phyloP scores from a whole-genome alignment of 2,113 vertebrate genomes.

The Montifringilla adamsi region DNA sequence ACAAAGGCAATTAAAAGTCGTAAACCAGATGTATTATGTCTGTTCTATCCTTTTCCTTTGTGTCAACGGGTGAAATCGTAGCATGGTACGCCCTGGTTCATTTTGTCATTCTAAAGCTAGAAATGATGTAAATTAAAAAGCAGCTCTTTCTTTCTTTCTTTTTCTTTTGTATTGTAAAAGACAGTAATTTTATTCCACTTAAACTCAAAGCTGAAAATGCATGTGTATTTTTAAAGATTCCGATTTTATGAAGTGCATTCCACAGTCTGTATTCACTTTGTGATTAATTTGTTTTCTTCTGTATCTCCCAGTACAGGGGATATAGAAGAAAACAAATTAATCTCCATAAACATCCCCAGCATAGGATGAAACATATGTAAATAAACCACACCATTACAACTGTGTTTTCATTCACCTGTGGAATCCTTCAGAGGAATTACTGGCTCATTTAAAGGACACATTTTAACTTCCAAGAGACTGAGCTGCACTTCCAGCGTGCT shows the following conservation, averaged over 20 bases:
- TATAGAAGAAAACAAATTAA: neutral
- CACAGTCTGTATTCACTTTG: neutral
- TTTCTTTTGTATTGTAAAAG: neutral
- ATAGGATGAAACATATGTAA: neutral
- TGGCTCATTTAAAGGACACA: neutral
- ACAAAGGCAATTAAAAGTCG: slow-evolving; percentile 60
- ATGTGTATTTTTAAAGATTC: neutral
- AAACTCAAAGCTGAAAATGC: neutral
- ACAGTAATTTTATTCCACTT: neutral
- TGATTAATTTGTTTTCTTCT: neutral
- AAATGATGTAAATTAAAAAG: slow-evolving; percentile 53
- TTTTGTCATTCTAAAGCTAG: slow-evolving; percentile 68
- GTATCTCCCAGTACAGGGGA: neutral
- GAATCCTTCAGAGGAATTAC: neutral
- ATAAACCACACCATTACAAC: neutral
- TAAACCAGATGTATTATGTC: slow-evolving; percentile 77
- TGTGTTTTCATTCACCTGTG: neutral
- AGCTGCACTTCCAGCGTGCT: neutral
- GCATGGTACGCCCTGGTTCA: slow-evolving; percentile 71
- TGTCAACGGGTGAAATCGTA: slow-evolving; percentile 70
- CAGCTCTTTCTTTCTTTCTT: neutral
- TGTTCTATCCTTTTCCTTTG: slow-evolving; percentile 66
- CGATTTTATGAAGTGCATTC: neutral
- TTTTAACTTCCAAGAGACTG: fast-evolving
- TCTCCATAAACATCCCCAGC: neutral